phyloP scores from a whole-genome alignment of 2,113 vertebrate genomes.

The Perognathus longimembris region DNA sequence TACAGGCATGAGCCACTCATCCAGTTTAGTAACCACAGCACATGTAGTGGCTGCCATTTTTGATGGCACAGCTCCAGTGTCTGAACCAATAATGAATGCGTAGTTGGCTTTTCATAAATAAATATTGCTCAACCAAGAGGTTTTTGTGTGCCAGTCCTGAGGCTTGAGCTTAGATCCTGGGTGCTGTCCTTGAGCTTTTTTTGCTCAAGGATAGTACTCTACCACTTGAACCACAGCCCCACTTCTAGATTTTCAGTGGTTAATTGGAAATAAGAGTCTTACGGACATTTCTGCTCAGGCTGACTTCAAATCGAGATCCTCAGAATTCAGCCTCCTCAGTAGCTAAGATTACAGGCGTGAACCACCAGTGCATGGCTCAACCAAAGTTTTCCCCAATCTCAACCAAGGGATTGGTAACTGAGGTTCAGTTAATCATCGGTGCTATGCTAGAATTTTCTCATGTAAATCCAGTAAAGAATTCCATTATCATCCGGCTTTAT shows the following conservation, averaged over 20 bases:
- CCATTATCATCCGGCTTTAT: background rate
- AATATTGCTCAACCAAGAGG: background rate
- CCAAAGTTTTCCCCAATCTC: background rate
- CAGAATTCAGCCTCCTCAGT: too few relatives aligned
- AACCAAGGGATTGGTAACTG: background rate
- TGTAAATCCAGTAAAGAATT: background rate
- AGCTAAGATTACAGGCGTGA: too few relatives aligned
- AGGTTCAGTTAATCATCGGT: background rate
- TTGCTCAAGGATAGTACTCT: too few relatives aligned
- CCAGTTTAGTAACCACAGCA: background rate
- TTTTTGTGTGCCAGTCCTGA: too few relatives aligned
- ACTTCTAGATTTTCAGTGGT: too few relatives aligned
- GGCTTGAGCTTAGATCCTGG: too few relatives aligned
- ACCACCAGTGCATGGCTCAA: too few relatives aligned
- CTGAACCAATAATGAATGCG: background rate
- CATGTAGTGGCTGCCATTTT: background rate
- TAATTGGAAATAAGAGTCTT: too few relatives aligned
- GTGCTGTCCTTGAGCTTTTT: too few relatives aligned
- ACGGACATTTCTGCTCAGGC: too few relatives aligned
- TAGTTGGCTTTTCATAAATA: background rate
- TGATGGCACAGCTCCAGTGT: background rate
- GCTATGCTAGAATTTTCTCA: background rate
- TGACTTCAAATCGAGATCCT: too few relatives aligned
- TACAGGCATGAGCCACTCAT: background rate
- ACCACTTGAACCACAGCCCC: too few relatives aligned